phyloP scores from a whole-genome alignment of 2,888 invertebrate genomes.

The Agriotes lineatus region DNA sequence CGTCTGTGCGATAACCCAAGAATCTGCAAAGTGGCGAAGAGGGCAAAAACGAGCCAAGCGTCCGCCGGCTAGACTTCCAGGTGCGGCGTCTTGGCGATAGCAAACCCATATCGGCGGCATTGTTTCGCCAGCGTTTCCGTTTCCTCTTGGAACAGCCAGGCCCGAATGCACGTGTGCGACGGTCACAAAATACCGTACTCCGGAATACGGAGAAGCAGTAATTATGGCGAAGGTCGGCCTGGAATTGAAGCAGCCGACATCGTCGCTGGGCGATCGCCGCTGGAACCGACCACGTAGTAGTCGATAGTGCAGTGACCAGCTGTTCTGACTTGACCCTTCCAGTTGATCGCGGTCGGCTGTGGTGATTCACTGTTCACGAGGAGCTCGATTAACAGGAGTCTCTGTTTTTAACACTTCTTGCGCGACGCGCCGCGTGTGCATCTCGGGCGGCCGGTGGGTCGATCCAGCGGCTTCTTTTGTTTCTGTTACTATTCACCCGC shows the following conservation, averaged over 20 bases:
- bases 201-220: slow-evolving; percentile 11
- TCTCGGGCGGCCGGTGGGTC: too few relatives aligned
- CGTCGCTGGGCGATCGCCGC: slow-evolving; percentile 24
- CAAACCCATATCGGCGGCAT: neutral
- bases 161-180: neutral
- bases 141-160: neutral
- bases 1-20: too few relatives aligned
- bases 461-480: too few relatives aligned
- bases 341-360: slow-evolving; percentile 43
- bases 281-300: slow-evolving; percentile 39
- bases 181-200: slow-evolving; percentile 11
- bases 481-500: too few relatives aligned
- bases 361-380: slow-evolving; percentile 47
- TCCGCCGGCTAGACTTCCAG: too few relatives aligned
- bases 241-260: slow-evolving; percentile 21
- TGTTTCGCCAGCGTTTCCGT: neutral
- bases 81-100: neutral
- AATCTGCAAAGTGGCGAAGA: too few relatives aligned
- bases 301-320: slow-evolving; percentile 56
- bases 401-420: slow-evolving; percentile 30
- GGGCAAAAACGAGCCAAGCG: too few relatives aligned
- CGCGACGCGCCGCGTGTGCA: slow-evolving; percentile 24
- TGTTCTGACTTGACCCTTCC: slow-evolving; percentile 52
- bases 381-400: slow-evolving; percentile 32
- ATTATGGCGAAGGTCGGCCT: slow-evolving; percentile 16